Conservation (phyloP, 2,113 vertebrate species). For the Otis tarda region DNA sequence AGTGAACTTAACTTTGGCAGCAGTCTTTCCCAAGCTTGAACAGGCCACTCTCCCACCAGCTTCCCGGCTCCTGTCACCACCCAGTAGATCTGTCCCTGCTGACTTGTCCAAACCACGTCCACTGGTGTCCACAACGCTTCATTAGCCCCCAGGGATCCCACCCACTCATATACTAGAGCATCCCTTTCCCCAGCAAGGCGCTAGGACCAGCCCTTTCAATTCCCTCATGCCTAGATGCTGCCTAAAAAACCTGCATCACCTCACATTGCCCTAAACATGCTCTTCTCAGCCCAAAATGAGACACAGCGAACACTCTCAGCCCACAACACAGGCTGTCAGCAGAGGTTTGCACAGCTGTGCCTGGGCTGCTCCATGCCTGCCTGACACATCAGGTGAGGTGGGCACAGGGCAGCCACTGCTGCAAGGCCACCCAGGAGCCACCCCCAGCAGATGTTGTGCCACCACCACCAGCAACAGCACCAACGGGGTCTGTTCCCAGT, state of each 20-base stretch:
- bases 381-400: background rate
- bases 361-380: background rate
- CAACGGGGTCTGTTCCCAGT: background rate
- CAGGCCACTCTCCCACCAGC: rapidly evolving
- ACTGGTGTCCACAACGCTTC: rapidly evolving
- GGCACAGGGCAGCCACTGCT: background rate
- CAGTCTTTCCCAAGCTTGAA: background rate
- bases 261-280: rapidly evolving
- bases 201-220: background rate
- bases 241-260: background rate
- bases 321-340: rapidly evolving
- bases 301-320: rapidly evolving
- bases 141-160: background rate
- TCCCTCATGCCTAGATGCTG: background rate
- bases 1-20: background rate
- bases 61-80: background rate
- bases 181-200: rapidly evolving
- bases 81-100: background rate
- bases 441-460: background rate
- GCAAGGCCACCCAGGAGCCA: background rate
- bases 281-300: background rate
- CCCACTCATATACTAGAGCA: background rate
- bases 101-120: background rate
- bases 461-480: background rate
- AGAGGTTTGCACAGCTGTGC: background rate